Evolutionary conservation across 1,140 invertebrate genomes (phyloP).

Genomic region (Drosophila funebris): DNA sequence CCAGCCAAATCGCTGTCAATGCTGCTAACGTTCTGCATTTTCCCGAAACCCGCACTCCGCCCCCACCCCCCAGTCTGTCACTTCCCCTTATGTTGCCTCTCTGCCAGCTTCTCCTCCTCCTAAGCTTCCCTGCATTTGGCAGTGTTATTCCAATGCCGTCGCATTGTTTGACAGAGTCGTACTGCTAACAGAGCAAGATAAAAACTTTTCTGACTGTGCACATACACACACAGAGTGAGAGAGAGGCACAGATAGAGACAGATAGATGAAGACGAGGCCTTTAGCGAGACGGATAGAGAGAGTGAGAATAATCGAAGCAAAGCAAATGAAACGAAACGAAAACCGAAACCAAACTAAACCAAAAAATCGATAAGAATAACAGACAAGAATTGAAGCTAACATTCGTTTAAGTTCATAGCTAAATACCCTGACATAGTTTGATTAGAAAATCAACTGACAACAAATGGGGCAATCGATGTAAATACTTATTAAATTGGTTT

Average conservation of each 20-base stretch:
- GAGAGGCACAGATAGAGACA: not conserved
- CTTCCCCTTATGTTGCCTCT: not conserved
- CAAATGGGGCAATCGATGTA: not conserved
- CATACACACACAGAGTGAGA: not conserved
- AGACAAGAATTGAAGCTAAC: slow-evolving; percentile 36
- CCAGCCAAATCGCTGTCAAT: slow-evolving; percentile 30
- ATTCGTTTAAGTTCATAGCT: slow-evolving; percentile 19
- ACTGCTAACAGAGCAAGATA: slow-evolving; percentile 33
- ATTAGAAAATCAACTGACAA: slow-evolving; percentile 3
- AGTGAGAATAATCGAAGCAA: slow-evolving; percentile 25
- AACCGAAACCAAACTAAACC: slow-evolving; percentile 56
- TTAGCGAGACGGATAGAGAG: not conserved
- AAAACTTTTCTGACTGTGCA: slow-evolving; percentile 43
- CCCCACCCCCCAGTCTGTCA: not conserved
- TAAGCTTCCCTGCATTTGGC: slow-evolving; percentile 58
- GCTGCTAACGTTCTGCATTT: slow-evolving; percentile 18
- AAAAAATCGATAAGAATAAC: slow-evolving; percentile 77
- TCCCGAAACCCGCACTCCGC: not conserved
- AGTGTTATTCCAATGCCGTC: slow-evolving; percentile 72
- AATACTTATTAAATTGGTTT: not conserved
- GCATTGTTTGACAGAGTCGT: slow-evolving; percentile 71
- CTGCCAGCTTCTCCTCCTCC: not conserved
- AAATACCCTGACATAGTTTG: slow-evolving; percentile 45
- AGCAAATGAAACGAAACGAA: slow-evolving; percentile 36
- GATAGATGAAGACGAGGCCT: not conserved